These are phyloP conservation scores for Mechanitis messenoides DNA, from an alignment of 2,888 invertebrate genomes.

Conservation along the genomic window DNA sequence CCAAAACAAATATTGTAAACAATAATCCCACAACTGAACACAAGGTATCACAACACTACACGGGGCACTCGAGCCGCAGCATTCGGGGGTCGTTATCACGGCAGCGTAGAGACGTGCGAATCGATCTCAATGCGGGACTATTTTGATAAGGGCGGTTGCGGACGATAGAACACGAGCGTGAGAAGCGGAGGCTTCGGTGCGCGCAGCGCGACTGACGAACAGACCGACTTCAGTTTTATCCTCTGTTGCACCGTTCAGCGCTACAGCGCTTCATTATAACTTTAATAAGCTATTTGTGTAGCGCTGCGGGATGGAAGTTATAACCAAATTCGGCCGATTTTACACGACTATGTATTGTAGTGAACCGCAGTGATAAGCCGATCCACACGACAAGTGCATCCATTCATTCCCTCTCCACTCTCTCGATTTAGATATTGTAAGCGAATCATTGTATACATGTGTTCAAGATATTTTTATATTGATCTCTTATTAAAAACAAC, in stretches of 20 bases:
- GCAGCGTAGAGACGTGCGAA: slow-evolving; percentile 57
- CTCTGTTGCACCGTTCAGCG: slow-evolving; percentile 24
- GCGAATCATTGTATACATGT: slow-evolving; percentile 18
- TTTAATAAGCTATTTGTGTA: slow-evolving; percentile 19
- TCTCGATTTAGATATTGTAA: slow-evolving; percentile 39
- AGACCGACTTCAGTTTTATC: slow-evolving; percentile 13
- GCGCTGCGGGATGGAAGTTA: slow-evolving; percentile 17
- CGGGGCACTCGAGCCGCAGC: slow-evolving; percentile 54
- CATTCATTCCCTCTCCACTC: slow-evolving; percentile 50
- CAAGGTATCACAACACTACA: slow-evolving; percentile 44
- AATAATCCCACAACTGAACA: slow-evolving; percentile 38
- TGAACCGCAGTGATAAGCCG: slow-evolving; percentile 37
- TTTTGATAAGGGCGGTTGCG: slow-evolving; percentile 57
- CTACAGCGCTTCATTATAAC: slow-evolving; percentile 22
- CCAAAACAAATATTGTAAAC: slow-evolving; percentile 28
- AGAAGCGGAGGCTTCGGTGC: slow-evolving; percentile 47
- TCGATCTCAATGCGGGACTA: slow-evolving; percentile 66
- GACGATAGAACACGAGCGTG: slow-evolving; percentile 22
- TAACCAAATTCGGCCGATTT: slow-evolving; percentile 21
- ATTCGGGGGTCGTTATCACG: slow-evolving; percentile 54
- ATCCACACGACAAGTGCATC: slow-evolving; percentile 54
- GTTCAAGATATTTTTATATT: slow-evolving; percentile 23
- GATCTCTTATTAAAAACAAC: slow-evolving; percentile 11
- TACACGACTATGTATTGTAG: slow-evolving; percentile 19
- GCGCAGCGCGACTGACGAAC: slow-evolving; percentile 61